phyloP scores from a whole-genome alignment of 2,113 vertebrate genomes.

The Ciconia stormi region DNA sequence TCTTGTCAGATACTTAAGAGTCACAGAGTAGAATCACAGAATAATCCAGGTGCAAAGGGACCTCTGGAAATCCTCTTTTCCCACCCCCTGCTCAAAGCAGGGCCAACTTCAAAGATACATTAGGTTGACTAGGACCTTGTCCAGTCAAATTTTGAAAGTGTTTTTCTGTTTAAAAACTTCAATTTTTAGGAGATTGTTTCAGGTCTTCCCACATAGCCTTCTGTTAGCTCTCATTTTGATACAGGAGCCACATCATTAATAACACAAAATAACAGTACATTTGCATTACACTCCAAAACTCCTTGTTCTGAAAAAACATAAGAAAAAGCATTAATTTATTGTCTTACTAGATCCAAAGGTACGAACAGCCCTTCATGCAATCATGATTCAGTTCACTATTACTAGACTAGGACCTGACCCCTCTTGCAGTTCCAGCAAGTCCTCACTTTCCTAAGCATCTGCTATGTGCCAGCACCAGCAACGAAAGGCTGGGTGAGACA shows the following conservation, averaged over 20 bases:
- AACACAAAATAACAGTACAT: neutral
- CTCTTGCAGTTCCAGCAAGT: neutral
- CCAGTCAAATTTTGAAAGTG: neutral
- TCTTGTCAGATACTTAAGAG: neutral
- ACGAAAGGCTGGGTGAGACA: neutral
- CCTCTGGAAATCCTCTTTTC: neutral
- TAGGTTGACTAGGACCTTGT: neutral
- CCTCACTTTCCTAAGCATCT: neutral
- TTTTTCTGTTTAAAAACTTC: neutral
- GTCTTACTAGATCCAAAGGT: neutral
- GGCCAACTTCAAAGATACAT: neutral
- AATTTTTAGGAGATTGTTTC: neutral
- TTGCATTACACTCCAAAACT: neutral
- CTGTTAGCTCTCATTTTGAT: neutral
- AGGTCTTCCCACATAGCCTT: neutral
- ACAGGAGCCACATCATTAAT: neutral
- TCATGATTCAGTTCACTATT: neutral
- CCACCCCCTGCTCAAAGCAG: too few species aligned
- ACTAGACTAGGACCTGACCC: neutral
- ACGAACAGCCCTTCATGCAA: neutral
- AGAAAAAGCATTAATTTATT: neutral
- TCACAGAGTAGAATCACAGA: neutral
- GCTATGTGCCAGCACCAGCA: too few species aligned
- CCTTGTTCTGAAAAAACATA: neutral
- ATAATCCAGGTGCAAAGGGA: neutral